Conservation (phyloP, 1,140 invertebrate genomes). For the Apocrypta bakeri region DNA sequence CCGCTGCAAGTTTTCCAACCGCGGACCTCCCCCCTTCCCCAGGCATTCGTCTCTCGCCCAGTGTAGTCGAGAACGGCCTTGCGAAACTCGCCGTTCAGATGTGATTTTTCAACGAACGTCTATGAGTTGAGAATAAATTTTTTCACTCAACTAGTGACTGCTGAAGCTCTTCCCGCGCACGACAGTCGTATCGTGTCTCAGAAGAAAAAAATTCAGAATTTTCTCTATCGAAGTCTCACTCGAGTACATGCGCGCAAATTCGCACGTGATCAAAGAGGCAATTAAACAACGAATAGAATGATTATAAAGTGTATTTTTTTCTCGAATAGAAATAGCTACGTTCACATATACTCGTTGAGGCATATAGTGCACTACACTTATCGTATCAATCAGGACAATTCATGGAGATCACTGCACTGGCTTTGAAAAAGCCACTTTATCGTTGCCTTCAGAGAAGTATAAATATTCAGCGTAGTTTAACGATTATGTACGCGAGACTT, state of each 20-base stretch:
- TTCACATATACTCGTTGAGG: neutral
- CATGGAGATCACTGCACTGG: conserved; percentile 17
- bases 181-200: too few species aligned
- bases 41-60: neutral
- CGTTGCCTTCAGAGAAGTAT: conserved; percentile 10
- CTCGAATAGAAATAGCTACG: too few species aligned
- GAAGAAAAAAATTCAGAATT: too few species aligned
- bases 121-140: neutral
- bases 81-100: neutral
- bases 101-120: neutral
- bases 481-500: neutral
- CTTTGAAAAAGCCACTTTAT: conserved; percentile 15
- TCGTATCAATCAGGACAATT: conserved; percentile 32
- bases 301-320: too few species aligned
- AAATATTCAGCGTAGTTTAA: conserved; percentile 40
- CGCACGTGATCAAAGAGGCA: too few species aligned
- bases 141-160: too few species aligned
- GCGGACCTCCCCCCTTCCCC: neutral
- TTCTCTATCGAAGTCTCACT: too few species aligned
- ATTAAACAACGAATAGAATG: too few species aligned
- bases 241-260: too few species aligned
- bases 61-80: neutral
- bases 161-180: too few species aligned
- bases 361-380: neutral
- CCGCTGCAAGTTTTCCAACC: conserved; percentile 26